Evolutionary conservation across 2,888 invertebrate species (phyloP), one percentile per base, ranked within the genome.

Genomic region (Thyatira batis): DNA sequence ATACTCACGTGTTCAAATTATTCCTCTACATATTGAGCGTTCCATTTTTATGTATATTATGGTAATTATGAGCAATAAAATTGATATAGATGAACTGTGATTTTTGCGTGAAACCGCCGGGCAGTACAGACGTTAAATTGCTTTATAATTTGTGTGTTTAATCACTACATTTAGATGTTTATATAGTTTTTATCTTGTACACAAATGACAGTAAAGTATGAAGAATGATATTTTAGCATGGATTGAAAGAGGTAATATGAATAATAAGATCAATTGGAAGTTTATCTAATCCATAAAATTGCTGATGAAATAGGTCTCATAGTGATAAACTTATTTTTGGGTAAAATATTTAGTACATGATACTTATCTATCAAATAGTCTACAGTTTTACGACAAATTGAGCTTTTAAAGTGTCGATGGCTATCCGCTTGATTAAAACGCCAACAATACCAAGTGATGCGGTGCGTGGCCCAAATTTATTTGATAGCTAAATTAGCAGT

Each of bases 401-500:
- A n/a, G n/a, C n/a, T n/a, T n/a, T 46, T 57, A 60, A 60, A 60
- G 57, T 20, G 30, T 23, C 33, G 23, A 61, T 55, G 54, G 53
- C 61, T 65, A 63, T 64, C 61, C 50, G 54, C 60, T 61, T 64
- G 64, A 68, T 68, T 66, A 66, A 66, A 65, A 57, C 60, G 58
- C 54, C 57, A 28, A 56, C 58, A 48, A 51, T 49, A 17, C 56
- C 60, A 60, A 51, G 13, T 45, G 60, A 51, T 60, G 55, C 48
- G 45, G 10, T 48, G 20, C 53, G 56, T 57, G 59, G 53, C 55
- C 55, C 45, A 61, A 68, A 72, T 71, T 71, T 71, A 69, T 73
- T 71, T 63, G 71, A 67, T 68, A 65, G 68, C 59, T 67, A 67
- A 71, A 71, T 71, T 71, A 71, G 67, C 67, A 63, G 45, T 51